phyloP scores from a whole-genome alignment of 2,113 vertebrate genomes.

The Eupsittula cactorum region DNA sequence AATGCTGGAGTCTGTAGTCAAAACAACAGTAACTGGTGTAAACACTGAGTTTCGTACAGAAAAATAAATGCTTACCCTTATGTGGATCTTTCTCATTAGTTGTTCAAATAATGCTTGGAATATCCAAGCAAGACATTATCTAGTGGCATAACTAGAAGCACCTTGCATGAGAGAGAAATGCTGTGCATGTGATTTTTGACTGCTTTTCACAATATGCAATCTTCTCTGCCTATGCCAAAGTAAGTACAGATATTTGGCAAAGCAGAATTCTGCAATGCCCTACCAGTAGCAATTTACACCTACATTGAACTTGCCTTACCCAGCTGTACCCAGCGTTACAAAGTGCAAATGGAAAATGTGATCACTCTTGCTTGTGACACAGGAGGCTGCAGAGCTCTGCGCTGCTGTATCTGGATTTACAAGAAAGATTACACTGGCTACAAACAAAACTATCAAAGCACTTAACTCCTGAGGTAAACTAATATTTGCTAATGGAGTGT shows the following conservation, averaged over 20 bases:
- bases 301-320: not conserved
- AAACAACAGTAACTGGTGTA: not conserved
- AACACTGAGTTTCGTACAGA: not conserved
- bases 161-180: not conserved
- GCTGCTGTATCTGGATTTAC: not conserved
- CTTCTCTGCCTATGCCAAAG: not conserved
- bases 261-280: not conserved
- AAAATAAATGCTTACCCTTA: not conserved
- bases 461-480: not conserved
- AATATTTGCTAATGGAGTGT: not conserved
- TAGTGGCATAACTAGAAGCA: not conserved
- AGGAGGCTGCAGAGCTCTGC: not conserved
- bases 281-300: conserved; percentile 31
- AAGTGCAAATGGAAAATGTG: conserved; percentile 35
- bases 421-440: not conserved
- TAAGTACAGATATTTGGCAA: not conserved
- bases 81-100: not conserved
- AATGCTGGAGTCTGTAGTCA: not conserved
- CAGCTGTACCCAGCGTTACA: not conserved
- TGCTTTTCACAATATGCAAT: not conserved
- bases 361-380: not conserved
- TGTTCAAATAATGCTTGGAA: not conserved
- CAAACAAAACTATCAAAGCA: not conserved
- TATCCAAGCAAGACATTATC: not conserved
- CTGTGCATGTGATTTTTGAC: not conserved